Percentiles rank a stretch among this genome's conserved stretches.
These are phyloP conservation scores for Ophioderma brevispina DNA, from an alignment of 35 echinoderm and acorn worm species.

Conservation along the genomic window DNA sequence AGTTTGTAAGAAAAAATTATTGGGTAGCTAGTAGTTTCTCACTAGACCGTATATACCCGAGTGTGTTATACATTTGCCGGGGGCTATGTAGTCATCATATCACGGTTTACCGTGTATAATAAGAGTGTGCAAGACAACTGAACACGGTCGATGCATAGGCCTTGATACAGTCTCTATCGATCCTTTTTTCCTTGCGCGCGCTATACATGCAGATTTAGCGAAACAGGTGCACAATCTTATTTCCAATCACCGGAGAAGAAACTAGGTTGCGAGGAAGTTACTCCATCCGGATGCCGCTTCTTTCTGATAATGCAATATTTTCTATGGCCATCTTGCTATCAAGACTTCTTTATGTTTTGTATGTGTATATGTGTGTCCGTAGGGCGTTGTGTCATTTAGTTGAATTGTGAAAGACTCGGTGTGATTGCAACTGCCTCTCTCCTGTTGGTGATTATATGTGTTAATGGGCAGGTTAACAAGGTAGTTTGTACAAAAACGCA, in stretches of 20 bases:
- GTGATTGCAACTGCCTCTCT: neutral
- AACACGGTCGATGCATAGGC: neutral
- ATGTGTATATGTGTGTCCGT: neutral
- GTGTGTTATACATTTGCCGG: neutral
- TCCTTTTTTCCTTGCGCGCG: neutral
- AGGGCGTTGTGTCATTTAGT: neutral
- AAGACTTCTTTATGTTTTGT: neutral
- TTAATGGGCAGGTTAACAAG: neutral
- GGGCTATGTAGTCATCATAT: neutral
- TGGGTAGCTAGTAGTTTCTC: neutral
- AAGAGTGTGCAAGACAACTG: neutral
- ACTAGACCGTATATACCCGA: neutral
- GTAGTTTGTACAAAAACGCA: neutral
- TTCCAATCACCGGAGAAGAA: neutral
- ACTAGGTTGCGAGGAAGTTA: neutral
- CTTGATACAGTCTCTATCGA: constrained; percentile 8
- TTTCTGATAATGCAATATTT: neutral
- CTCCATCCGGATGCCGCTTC: no score
- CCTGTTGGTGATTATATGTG: neutral
- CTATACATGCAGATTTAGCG: constrained; percentile 1
- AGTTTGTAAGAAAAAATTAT: neutral
- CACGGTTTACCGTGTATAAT: constrained; percentile 9
- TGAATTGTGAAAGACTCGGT: neutral
- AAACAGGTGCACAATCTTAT: neutral
- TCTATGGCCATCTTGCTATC: neutral